Evolutionary conservation across 2,888 invertebrate genomes (phyloP).

Genomic region (Dasypolia templi): DNA sequence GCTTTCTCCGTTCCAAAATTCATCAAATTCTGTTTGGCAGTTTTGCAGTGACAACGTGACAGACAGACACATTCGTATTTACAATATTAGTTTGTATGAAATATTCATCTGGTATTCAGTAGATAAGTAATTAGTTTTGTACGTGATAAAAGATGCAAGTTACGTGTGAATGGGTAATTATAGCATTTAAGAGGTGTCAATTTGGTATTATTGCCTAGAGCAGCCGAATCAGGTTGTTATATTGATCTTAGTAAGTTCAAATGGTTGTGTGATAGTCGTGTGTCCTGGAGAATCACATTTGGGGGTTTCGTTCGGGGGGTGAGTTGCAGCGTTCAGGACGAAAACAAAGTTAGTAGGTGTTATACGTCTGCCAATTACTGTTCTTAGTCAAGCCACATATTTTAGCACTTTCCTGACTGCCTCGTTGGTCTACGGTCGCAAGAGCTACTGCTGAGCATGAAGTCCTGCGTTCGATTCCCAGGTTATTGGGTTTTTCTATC

Average conservation of each 20-base stretch:
- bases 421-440: too few relatives aligned
- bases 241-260: conserved; percentile 20
- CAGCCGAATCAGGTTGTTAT: conserved; percentile 16
- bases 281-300: neutral
- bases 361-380: neutral
- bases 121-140: conserved; percentile 63
- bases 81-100: conserved; percentile 9
- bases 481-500: too few relatives aligned
- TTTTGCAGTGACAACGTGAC: neutral
- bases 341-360: neutral
- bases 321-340: too few relatives aligned
- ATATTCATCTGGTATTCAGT: conserved; percentile 64
- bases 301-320: neutral
- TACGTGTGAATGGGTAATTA: conserved; percentile 34
- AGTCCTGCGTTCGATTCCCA: too few relatives aligned
- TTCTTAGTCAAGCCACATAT: neutral
- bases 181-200: conserved; percentile 36
- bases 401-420: too few relatives aligned
- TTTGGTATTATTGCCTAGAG: conserved; percentile 32
- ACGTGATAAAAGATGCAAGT: conserved; percentile 2
- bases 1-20: neutral
- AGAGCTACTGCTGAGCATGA: too few relatives aligned
- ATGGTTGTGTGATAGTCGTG: conserved; percentile 30
- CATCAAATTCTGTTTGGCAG: neutral
- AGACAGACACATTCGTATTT: neutral